These are phyloP conservation scores for Drosophila kokeensis DNA, from an alignment of 2,888 invertebrate genomes.

Conservation along the genomic window DNA sequence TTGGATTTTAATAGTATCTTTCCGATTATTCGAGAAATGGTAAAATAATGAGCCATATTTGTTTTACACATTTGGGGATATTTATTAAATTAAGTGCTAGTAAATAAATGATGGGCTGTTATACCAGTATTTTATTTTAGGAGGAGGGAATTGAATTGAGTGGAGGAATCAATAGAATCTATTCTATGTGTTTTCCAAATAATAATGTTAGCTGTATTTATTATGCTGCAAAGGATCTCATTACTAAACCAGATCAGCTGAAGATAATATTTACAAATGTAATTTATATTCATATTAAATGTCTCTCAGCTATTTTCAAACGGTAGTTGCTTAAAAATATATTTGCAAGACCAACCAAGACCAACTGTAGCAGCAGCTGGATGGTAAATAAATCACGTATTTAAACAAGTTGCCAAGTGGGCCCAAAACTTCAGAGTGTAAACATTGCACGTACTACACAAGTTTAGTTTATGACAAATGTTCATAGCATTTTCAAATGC, in stretches of 20 bases:
- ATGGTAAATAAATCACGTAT: slow-evolving; percentile 78
- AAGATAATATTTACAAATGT: neutral
- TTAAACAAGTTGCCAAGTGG: slow-evolving; percentile 76
- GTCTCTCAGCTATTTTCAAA: neutral
- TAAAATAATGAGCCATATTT: neutral
- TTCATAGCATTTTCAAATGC: slow-evolving; percentile 46
- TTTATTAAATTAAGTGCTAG: neutral
- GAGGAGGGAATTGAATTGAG: neutral
- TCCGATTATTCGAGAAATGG: neutral
- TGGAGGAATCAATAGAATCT: neutral
- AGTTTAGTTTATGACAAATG: slow-evolving; percentile 80
- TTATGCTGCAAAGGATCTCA: neutral
- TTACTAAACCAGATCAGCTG: neutral
- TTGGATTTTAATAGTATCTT: neutral
- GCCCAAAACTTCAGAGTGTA: slow-evolving; percentile 59
- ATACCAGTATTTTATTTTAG: neutral
- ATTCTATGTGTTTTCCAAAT: neutral
- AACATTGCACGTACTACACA: slow-evolving; percentile 74
- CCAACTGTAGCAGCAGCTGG: slow-evolving; percentile 55
- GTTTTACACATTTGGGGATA: neutral
- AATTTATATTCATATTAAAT: neutral
- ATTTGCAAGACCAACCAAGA: slow-evolving; percentile 17
- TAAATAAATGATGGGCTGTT: neutral
- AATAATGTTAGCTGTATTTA: neutral
- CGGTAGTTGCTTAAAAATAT: slow-evolving; percentile 37